Conservation (phyloP, 2,888 invertebrate species). For the Malthinus flaveolus region DNA sequence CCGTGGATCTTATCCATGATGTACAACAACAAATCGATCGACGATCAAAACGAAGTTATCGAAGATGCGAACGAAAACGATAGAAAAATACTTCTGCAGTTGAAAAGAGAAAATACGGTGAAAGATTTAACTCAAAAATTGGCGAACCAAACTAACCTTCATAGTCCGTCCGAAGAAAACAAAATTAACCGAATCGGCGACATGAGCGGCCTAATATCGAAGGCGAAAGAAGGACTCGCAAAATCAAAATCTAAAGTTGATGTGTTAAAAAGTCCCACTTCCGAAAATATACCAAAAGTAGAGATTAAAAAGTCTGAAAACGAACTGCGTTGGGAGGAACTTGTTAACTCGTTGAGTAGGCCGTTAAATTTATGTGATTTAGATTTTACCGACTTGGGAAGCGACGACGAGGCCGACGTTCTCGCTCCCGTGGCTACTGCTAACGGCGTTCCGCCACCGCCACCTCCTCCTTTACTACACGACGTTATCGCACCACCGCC, state of each 20-base stretch:
- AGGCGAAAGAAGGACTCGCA: slow-evolving; percentile 89
- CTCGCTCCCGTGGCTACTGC: slow-evolving; percentile 67
- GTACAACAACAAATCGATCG: slow-evolving; percentile 45
- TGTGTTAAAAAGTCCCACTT: slow-evolving; percentile 71
- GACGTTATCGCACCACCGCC: slow-evolving; percentile 57
- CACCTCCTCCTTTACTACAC: slow-evolving; percentile 67
- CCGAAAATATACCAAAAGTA: slow-evolving; percentile 62
- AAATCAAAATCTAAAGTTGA: slow-evolving; percentile 85
- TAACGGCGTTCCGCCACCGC: slow-evolving; percentile 75
- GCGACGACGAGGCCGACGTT: slow-evolving; percentile 85
- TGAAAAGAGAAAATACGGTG: slow-evolving; percentile 83
- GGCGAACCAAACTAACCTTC: slow-evolving; percentile 68
- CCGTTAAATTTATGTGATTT: slow-evolving; percentile 88
- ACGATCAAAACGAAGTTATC: slow-evolving; percentile 59
- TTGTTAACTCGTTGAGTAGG: slow-evolving; percentile 63
- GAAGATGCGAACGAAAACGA: slow-evolving; percentile 57
- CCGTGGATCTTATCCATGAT: slow-evolving; percentile 50
- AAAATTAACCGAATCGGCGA: slow-evolving; percentile 71
- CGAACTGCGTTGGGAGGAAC: slow-evolving; percentile 94
- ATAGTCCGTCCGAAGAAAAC: slow-evolving; percentile 62
- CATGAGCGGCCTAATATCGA: slow-evolving; percentile 87
- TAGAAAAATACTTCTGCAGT: slow-evolving; percentile 64
- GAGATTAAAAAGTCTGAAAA: slow-evolving; percentile 89
- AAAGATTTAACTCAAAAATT: slow-evolving; percentile 87
- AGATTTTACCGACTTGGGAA: slow-evolving; percentile 92